phyloP scores from a whole-genome alignment of 2,113 vertebrate genomes.

The Brienomyrus brachyistius region DNA sequence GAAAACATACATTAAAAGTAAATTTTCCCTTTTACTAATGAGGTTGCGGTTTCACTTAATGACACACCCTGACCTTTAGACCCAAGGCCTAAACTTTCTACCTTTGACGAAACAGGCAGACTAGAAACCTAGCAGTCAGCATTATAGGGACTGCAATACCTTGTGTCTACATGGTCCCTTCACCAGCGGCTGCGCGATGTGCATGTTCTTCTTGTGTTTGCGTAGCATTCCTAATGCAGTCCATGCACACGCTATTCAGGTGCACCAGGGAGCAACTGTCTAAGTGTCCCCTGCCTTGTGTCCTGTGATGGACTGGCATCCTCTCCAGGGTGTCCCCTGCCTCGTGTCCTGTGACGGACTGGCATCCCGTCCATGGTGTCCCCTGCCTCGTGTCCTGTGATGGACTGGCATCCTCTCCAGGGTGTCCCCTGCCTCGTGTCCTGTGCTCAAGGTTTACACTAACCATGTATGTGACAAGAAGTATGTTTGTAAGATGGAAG shows the following conservation, averaged over 20 bases:
- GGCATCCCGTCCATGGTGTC: neutral
- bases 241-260: neutral
- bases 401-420: no score
- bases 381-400: no score
- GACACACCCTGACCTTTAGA: neutral
- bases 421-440: no score
- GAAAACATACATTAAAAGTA: neutral
- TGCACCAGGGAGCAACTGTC: neutral
- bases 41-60: neutral
- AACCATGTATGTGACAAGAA: neutral
- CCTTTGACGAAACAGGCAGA: neutral
- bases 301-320: neutral
- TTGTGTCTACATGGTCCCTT: neutral
- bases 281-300: neutral
- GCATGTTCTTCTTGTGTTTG: neutral
- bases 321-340: no score
- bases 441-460: neutral
- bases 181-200: neutral
- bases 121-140: neutral
- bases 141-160: neutral
- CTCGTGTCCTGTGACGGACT: no score
- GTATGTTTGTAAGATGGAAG: neutral
- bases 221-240: neutral
- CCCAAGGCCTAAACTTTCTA: neutral
- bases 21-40: neutral